Conservation (phyloP, 2,113 vertebrate genomes). For the Protomyctophum bolini region DNA sequence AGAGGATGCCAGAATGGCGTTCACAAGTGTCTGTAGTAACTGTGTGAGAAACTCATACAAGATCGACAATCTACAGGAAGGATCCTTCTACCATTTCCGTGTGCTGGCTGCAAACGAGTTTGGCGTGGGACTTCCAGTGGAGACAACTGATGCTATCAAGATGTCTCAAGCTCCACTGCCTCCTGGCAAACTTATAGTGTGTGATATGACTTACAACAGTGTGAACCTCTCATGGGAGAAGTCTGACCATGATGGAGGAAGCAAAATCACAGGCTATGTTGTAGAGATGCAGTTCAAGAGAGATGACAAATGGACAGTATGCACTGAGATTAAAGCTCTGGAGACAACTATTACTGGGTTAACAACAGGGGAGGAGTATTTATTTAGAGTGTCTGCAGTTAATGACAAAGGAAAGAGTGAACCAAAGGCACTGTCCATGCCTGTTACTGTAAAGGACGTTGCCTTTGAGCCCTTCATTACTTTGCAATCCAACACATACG, state of each 20-base stretch:
- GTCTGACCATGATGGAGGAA: constrained; percentile 95
- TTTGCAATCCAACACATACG: constrained; percentile 90
- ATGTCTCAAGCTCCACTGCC: constrained; percentile 89
- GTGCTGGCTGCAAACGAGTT: constrained; percentile 95
- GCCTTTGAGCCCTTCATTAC: constrained; percentile 87
- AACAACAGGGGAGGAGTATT: constrained; percentile 89
- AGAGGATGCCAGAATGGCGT: constrained; percentile 93
- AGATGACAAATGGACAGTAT: constrained; percentile 90
- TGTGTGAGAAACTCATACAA: constrained; percentile 92
- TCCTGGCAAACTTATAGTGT: constrained; percentile 89
- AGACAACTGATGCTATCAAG: constrained; percentile 86
- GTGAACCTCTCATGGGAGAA: constrained; percentile 94
- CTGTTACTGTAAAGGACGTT: constrained; percentile 89
- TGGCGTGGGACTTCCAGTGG: constrained; percentile 87
- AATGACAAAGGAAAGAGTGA: constrained; percentile 98
- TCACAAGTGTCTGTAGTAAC: constrained; percentile 89
- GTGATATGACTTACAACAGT: constrained; percentile 87
- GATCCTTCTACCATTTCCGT: constrained; percentile 93
- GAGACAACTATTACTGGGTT: constrained; percentile 88
- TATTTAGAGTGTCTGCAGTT: constrained; percentile 89
- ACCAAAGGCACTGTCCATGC: constrained; percentile 87
- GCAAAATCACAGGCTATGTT: constrained; percentile 92
- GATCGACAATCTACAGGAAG: constrained; percentile 92
- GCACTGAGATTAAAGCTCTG: constrained; percentile 87
- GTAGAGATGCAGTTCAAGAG: constrained; percentile 94